Evolutionary conservation across 1,140 invertebrate genomes (phyloP).

Genomic region (Archegozetes longisetosus): DNA sequence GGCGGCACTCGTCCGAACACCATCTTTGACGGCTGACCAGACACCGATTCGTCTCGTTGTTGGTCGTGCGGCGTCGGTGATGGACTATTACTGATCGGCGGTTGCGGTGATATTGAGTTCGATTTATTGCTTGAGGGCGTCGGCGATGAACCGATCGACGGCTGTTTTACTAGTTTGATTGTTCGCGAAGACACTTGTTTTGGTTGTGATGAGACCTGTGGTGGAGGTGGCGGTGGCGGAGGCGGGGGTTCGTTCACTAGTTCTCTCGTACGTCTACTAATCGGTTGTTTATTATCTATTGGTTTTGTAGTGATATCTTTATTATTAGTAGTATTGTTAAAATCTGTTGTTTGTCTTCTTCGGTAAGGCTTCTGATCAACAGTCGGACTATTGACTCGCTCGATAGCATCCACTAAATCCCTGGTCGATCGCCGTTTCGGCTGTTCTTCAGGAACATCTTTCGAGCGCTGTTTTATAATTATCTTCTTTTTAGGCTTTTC

Average conservation of each 20-base stretch:
- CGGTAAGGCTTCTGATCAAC: background rate
- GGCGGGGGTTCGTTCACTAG: background rate
- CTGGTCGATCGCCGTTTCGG: slow-evolving; percentile 4
- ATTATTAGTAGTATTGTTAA: background rate
- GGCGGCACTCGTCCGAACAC: slow-evolving; percentile 9
- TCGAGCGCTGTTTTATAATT: background rate
- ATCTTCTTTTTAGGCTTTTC: slow-evolving; percentile 8
- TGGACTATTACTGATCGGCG: slow-evolving; percentile 7
- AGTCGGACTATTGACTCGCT: background rate
- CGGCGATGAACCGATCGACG: background rate
- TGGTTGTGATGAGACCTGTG: background rate
- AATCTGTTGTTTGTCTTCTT: background rate
- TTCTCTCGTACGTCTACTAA: background rate
- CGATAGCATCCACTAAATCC: slow-evolving; percentile 3
- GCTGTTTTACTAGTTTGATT: background rate
- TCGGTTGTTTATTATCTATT: background rate
- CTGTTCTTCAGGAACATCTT: background rate
- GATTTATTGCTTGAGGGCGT: background rate
- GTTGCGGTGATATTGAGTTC: background rate
- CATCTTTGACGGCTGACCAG: background rate
- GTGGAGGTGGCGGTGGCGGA: background rate
- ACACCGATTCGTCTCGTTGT: background rate
- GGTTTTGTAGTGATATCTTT: background rate
- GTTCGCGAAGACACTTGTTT: slow-evolving; percentile 7
- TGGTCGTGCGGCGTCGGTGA: background rate